Evolutionary conservation across 1,140 invertebrate genomes (phyloP), one percentile per base, ranked within the genome.

Genomic region (Drosophila nigrodunni): DNA sequence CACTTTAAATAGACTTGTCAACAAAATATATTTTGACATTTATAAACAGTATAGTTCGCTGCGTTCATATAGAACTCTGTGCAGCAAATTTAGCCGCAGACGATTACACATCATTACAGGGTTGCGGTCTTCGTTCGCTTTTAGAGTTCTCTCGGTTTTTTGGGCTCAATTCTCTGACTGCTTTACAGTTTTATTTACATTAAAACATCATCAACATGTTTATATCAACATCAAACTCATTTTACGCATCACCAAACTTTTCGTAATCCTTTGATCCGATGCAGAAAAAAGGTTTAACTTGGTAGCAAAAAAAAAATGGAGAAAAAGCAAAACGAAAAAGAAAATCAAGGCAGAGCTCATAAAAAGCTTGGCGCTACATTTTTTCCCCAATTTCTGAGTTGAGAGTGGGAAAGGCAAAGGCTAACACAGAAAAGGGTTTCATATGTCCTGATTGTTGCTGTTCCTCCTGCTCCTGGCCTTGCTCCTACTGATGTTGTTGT

Each of bases 181-280:
- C 8, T 46, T 55, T 69, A 9, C 60, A 77, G 67, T 78, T 80
- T 83, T 89, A 89, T 89, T 89, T 89, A 89, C 85, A 89, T 89
- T 89, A 89, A 89, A 89, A 89, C 78, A 89, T 89, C 85, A 89
- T 89, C 85, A 89, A 89, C 85, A 83, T 89, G 85, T 89, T 89
- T 89, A 89, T 90, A 89, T 89, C 85, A 85, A 85, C 85, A 89
- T 89, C 86, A 89, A 89, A 89, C 85, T 89, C 85, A 89, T 89
- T 89, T 89, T 89, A 85, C 85, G 85, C 85, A 89, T 89, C 85
- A 89, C 78, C 81, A 79, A 89, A 89, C 85, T 89, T 88, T 88
- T 70, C 81, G 81, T 89, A 89, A 89, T 85, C 85, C 85, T 89
- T 89, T 89, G 85, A 89, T 89, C 83, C 83, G 76, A 88, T 73